Conservation (phyloP, 2,797 vertebrate species). For the Tokudaia muenninki region DNA sequence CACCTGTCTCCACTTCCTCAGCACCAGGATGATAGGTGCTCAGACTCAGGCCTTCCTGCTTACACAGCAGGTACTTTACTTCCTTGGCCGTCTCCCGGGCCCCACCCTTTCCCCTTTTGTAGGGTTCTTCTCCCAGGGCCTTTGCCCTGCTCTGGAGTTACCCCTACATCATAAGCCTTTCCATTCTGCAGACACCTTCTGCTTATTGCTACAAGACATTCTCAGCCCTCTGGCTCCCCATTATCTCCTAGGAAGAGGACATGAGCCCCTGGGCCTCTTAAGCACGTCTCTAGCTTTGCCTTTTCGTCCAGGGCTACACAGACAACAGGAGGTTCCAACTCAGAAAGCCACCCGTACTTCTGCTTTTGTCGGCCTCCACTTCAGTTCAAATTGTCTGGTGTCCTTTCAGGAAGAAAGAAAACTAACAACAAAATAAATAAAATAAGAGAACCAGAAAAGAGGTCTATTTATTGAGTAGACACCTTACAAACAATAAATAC, state of each 20-base stretch:
- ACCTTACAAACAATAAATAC: neutral
- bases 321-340: neutral
- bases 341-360: neutral
- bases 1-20: neutral
- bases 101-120: neutral
- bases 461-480: neutral
- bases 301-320: neutral
- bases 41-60: neutral
- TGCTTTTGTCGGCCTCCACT: constrained; percentile 11
- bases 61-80: neutral
- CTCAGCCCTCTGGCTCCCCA: constrained; percentile 15
- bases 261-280: neutral
- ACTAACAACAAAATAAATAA: neutral
- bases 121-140: neutral
- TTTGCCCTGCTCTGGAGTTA: neutral
- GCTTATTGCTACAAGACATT: constrained; percentile 11
- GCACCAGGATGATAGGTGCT: neutral
- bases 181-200: neutral
- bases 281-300: neutral
- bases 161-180: neutral
- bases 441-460: neutral
- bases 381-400: neutral
- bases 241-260: neutral
- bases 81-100: neutral
- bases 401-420: neutral